Evolutionary conservation across 2,113 vertebrate species (phyloP).

Genomic region (Sapayoa aenigma): DNA sequence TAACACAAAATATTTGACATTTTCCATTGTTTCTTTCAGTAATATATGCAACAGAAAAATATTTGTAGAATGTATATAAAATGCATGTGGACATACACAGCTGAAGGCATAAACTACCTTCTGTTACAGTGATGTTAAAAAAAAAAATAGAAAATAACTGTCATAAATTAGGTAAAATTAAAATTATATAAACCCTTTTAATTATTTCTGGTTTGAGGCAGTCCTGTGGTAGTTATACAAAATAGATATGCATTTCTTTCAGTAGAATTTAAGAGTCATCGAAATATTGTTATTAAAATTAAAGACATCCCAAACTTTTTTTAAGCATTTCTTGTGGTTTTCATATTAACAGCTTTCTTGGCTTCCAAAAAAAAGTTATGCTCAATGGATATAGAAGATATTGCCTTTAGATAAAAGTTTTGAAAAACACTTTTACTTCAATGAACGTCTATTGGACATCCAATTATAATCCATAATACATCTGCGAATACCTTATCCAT

Average conservation of each 20-base stretch:
- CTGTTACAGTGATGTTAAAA: background rate
- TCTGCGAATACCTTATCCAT: background rate
- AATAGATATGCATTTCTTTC: background rate
- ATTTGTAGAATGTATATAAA: background rate
- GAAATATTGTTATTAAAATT: background rate
- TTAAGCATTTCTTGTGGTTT: background rate
- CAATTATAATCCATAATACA: background rate
- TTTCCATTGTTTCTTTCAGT: background rate
- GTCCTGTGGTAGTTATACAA: background rate
- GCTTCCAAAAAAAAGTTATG: background rate
- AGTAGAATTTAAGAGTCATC: background rate
- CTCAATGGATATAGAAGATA: background rate
- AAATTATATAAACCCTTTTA: background rate
- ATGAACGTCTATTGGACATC: background rate
- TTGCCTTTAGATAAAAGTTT: background rate
- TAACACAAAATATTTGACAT: background rate
- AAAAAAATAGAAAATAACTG: background rate
- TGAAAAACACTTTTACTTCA: background rate
- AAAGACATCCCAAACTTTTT: background rate
- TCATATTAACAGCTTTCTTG: background rate
- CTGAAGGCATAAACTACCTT: background rate
- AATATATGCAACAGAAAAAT: background rate
- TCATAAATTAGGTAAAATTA: background rate
- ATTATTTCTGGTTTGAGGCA: background rate
- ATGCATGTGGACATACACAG: rapidly evolving